phyloP scores from a whole-genome alignment of 2,888 invertebrate species.

The Apodemia mormo region DNA sequence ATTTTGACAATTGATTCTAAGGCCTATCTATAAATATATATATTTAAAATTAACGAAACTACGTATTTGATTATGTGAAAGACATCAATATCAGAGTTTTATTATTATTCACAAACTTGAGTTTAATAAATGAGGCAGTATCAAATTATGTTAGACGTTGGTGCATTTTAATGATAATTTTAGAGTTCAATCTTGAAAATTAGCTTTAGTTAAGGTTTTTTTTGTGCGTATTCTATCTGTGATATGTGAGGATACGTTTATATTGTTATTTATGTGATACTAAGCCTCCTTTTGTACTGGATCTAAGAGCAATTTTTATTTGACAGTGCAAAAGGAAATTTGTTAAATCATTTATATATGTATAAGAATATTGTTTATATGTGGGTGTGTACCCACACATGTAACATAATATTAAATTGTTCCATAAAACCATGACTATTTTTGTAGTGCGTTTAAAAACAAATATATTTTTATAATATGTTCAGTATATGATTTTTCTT shows the following conservation, averaged over 20 bases:
- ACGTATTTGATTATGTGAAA: not conserved
- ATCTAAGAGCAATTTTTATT: not conserved
- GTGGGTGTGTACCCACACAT: not conserved
- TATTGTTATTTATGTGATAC: not conserved
- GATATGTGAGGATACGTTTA: slow-evolving; percentile 2
- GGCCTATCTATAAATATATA: not conserved
- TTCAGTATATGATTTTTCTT: slow-evolving; percentile 35
- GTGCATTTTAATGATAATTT: slow-evolving; percentile 4
- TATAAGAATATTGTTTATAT: not conserved
- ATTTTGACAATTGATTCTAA: no score
- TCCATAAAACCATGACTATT: slow-evolving; percentile 50
- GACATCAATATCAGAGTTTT: not conserved
- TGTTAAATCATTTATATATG: not conserved
- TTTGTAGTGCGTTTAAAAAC: slow-evolving; percentile 51
- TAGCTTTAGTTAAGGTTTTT: not conserved
- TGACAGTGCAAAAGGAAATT: not conserved
- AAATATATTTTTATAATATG: slow-evolving; percentile 40
- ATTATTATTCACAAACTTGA: not conserved
- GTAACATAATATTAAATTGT: slow-evolving; percentile 28
- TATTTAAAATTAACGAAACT: not conserved
- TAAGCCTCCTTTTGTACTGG: no score
- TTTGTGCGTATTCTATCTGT: slow-evolving; percentile 24
- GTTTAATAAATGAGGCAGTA: not conserved
- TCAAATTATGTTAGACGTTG: not conserved
- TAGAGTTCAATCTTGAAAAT: slow-evolving; percentile 1